A percentile compares a stretch with the other conserved stretches of the same genome.
Evolutionary conservation across 2,113 vertebrate genomes (phyloP).

Genomic region (Oenanthe melanoleuca): DNA sequence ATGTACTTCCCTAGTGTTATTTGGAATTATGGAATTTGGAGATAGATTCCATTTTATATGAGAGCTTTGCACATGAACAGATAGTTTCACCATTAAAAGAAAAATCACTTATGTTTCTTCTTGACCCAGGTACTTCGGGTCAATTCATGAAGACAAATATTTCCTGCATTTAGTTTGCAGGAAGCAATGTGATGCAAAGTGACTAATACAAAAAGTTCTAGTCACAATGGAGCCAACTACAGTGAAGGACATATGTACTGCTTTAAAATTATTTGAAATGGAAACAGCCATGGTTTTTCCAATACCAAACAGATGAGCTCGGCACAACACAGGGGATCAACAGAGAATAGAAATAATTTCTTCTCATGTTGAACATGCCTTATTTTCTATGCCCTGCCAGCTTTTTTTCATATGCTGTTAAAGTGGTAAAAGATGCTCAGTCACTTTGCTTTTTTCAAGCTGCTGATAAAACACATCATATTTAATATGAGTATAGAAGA

Average conservation of each 20-base stretch:
- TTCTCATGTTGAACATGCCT: neutral
- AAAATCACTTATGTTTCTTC: neutral
- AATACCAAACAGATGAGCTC: neutral
- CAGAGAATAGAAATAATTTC: neutral
- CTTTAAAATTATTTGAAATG: neutral
- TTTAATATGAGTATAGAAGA: neutral
- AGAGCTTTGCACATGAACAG: neutral
- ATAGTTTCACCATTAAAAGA: neutral
- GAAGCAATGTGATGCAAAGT: neutral
- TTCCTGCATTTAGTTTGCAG: neutral
- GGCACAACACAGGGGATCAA: neutral
- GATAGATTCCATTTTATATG: neutral
- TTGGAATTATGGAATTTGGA: neutral
- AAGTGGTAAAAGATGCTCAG: neutral
- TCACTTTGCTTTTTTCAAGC: neutral
- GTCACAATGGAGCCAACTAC: neutral
- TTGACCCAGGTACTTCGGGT: neutral
- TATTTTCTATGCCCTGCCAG: neutral
- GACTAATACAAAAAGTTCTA: neutral
- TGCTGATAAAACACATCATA: neutral
- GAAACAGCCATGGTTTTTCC: neutral
- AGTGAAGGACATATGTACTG: neutral
- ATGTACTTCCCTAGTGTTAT: neutral
- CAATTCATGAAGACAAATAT: neutral
- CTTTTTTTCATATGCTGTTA: neutral